A percentile compares a stretch with the other conserved stretches of the same genome.
Evolutionary conservation across 2,888 invertebrate genomes (phyloP).

Genomic region (Chydorus sphaericus): DNA sequence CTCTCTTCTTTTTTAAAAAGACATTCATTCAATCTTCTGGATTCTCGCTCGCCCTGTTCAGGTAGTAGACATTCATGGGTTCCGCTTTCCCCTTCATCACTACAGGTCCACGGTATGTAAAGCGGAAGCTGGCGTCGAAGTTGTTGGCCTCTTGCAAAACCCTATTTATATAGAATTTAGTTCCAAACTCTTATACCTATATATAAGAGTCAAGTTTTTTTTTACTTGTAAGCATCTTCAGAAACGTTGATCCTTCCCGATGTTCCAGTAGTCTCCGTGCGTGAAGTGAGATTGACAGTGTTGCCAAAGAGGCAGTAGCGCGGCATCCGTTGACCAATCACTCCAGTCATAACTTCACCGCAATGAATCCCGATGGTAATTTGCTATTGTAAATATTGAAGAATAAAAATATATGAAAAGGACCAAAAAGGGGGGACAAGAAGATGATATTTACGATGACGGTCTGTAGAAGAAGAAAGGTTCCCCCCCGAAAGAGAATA

Average conservation of each 20-base stretch:
- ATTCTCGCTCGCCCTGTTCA: slow-evolving; percentile 26
- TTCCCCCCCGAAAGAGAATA: too few species aligned
- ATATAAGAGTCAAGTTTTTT: too few species aligned
- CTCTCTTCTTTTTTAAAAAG: too few species aligned
- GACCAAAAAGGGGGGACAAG: not conserved
- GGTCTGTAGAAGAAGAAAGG: too few species aligned
- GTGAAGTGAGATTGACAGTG: slow-evolving; percentile 82
- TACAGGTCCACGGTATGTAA: slow-evolving; percentile 74
- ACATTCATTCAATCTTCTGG: not conserved
- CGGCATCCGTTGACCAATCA: slow-evolving; percentile 87
- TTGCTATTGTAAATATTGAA: slow-evolving; percentile 50
- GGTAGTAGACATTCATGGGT: slow-evolving; percentile 86
- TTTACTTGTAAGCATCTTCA: slow-evolving; percentile 78
- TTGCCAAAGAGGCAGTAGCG: slow-evolving; percentile 86
- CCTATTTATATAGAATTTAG: slow-evolving; percentile 33
- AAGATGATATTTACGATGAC: too few species aligned
- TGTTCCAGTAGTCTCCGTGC: slow-evolving; percentile 82
- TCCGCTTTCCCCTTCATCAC: slow-evolving; percentile 87
- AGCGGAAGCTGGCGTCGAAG: slow-evolving; percentile 64
- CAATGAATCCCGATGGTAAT: slow-evolving; percentile 89
- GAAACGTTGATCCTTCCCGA: slow-evolving; percentile 82
- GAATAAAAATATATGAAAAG: too few species aligned
- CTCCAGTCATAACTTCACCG: slow-evolving; percentile 86
- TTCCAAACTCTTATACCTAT: too few species aligned
- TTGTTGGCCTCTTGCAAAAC: slow-evolving; percentile 66